Base-by-base conservation (phyloP, 2,113 vertebrate species). In the Columba janthina region DNA sequence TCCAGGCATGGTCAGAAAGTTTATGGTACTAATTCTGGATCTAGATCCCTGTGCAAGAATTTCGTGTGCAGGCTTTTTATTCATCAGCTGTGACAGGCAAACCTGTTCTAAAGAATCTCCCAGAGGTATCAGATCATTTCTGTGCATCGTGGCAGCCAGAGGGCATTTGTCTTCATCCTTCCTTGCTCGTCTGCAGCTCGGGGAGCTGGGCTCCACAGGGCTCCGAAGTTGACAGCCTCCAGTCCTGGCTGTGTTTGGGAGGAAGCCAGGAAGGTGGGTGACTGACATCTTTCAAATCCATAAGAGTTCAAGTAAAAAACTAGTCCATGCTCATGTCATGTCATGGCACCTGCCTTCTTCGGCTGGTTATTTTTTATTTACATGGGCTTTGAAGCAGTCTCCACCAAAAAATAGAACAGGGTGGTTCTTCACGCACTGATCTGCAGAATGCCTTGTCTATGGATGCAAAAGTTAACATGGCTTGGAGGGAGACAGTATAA, bases 381-480 rank as follows among this genome's bases (percentile, higher is more conserved):
- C n/a, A 4, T 1, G 4, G 56, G 12, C 21, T 90, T 90, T 90
- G 69, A 80, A 79, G 64, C 38, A 60, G 12, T 42, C 6, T 74
- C 56, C 21, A 48, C 21, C 4, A 8, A 53, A 50, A 76, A 57
- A 86, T 5, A 73, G 42, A 66, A 62, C 0, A 0, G 31, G 6
- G 15, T 38, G 11, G 56, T 21, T 67, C 53, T 67, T 77, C 69
- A 66, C 38, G 50, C 15, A 12, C 13, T 28, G 31, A 65, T 31
- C 60, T 57, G 25, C 17, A 40, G 40, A 87, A 74, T 0, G 0
- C 15, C 32, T 80, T 50, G 38, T 58, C 36, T 3, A 0, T 0
- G 0, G 46, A 70, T 83, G 48, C 17, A 67, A 57, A 84, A 81
- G 26, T 57, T 67, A 67, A 56, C 48, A 11, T 5, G 57, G 11